Conservation (phyloP, 53 echinoderm and acorn worm species). For the Stichopus horrens region DNA sequence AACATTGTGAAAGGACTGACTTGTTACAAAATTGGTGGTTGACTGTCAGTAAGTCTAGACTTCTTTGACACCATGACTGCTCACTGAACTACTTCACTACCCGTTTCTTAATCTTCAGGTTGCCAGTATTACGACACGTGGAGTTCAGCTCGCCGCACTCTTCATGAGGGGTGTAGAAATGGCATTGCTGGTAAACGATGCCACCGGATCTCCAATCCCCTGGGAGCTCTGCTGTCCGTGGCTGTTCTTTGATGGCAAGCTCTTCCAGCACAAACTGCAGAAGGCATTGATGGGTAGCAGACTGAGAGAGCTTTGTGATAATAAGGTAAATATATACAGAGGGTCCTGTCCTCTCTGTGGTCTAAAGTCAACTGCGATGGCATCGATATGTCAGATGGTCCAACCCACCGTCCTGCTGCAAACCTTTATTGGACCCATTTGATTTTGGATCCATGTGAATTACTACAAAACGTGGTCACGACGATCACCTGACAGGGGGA, state of each 20-base stretch:
- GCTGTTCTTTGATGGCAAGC: constrained; percentile 99
- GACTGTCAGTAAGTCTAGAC: background rate
- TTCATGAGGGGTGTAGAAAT: constrained; percentile 99
- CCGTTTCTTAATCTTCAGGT: constrained; percentile 51
- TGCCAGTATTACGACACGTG: constrained; percentile 85
- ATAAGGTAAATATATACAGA: constrained; percentile 62
- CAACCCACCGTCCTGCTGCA: too few species aligned
- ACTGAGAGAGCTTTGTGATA: constrained; percentile 95
- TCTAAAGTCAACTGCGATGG: too few species aligned
- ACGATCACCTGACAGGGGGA: too few species aligned
- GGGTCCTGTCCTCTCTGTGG: too few species aligned
- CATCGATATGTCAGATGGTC: too few species aligned
- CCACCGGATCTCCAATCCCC: constrained; percentile 92
- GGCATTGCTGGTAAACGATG: constrained; percentile 93
- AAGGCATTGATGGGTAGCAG: constrained; percentile 84
- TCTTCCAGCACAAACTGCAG: constrained; percentile 96
- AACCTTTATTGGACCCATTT: too few species aligned
- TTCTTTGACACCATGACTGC: background rate
- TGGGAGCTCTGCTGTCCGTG: constrained; percentile 99
- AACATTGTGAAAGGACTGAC: too few species aligned
- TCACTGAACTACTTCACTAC: background rate
- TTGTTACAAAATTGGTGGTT: too few species aligned
- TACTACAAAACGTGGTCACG: too few species aligned
- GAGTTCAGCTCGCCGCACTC: constrained; percentile 92
- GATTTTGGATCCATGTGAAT: too few species aligned